A percentile compares a stretch with the other conserved stretches of the same genome.
Evolutionary conservation across 2,797 vertebrate species (phyloP).

Genomic region (Poeciliopsis infans): DNA sequence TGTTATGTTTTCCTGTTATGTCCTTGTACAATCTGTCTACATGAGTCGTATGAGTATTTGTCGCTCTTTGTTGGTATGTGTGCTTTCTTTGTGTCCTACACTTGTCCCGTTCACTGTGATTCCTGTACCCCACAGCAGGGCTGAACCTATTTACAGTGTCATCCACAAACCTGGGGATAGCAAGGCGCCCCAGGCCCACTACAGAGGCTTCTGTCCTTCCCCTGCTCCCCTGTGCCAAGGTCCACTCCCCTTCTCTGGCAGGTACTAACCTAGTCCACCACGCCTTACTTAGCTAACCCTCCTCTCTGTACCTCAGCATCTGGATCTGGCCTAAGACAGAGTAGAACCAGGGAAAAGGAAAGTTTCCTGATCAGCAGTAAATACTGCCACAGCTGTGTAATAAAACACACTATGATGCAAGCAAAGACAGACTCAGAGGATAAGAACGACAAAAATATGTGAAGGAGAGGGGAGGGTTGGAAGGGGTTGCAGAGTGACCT

Average conservation of each 20-base stretch:
- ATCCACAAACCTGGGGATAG: constrained; percentile 86
- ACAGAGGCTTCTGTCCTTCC: constrained; percentile 83
- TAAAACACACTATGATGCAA: constrained; percentile 11
- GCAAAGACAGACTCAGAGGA: constrained; percentile 16
- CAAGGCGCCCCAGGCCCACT: constrained; percentile 82
- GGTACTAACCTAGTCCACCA: constrained; percentile 84
- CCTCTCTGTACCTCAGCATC: constrained; percentile 57
- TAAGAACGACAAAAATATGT: constrained; percentile 21
- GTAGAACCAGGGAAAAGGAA: constrained; percentile 36
- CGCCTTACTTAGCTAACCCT: constrained; percentile 75
- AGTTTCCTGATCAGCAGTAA: constrained; percentile 35
- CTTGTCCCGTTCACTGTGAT: constrained; percentile 84
- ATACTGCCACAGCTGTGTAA: constrained; percentile 35
- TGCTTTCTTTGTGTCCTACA: constrained; percentile 76
- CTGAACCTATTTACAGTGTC: constrained; percentile 87
- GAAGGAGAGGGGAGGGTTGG: constrained; percentile 27
- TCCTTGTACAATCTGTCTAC: constrained; percentile 73
- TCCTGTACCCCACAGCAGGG: constrained; percentile 85
- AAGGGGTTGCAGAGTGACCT: constrained; percentile 27
- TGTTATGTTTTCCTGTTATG: constrained; percentile 61
- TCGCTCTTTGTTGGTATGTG: constrained; percentile 74
- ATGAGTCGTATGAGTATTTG: constrained; percentile 76
- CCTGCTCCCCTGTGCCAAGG: constrained; percentile 82
- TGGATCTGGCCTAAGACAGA: constrained; percentile 51
- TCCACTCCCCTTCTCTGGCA: constrained; percentile 83